phyloP scores from a whole-genome alignment of 2,888 invertebrate species.

The Agriopis leucophaearia region DNA sequence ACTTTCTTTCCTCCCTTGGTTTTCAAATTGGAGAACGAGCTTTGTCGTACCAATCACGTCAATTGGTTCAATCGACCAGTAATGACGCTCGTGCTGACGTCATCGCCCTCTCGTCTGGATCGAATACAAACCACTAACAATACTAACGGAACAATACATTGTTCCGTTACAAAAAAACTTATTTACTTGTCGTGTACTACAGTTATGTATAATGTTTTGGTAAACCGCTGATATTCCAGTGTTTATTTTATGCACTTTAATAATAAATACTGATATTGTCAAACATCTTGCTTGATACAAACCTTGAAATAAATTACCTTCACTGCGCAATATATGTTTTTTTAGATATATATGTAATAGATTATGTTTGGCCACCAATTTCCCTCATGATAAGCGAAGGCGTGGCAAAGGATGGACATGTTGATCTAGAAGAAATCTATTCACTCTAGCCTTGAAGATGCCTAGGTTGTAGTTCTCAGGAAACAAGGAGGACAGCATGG shows the following conservation, averaged over 20 bases:
- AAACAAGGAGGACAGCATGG: too few species aligned
- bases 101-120: slow-evolving; percentile 73
- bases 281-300: too few species aligned
- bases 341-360: too few species aligned
- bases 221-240: slow-evolving; percentile 35
- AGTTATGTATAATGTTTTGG: slow-evolving; percentile 37
- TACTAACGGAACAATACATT: too few species aligned
- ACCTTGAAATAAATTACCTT: too few species aligned
- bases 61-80: slow-evolving; percentile 77
- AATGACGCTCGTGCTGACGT: slow-evolving; percentile 80
- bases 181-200: slow-evolving; percentile 24
- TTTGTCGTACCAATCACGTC: slow-evolving; percentile 72
- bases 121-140: slow-evolving; percentile 61
- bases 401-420: too few species aligned
- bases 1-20: slow-evolving; percentile 21
- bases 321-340: too few species aligned
- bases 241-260: slow-evolving; percentile 24
- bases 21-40: slow-evolving; percentile 34
- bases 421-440: too few species aligned
- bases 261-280: background rate
- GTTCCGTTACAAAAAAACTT: slow-evolving; percentile 61
- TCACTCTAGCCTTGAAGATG: too few species aligned
- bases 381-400: too few species aligned
- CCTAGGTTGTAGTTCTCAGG: too few species aligned
- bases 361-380: too few species aligned